These are phyloP conservation scores for Acomys russatus DNA, from an alignment of 2,797 vertebrate species.

Conservation along the genomic window DNA sequence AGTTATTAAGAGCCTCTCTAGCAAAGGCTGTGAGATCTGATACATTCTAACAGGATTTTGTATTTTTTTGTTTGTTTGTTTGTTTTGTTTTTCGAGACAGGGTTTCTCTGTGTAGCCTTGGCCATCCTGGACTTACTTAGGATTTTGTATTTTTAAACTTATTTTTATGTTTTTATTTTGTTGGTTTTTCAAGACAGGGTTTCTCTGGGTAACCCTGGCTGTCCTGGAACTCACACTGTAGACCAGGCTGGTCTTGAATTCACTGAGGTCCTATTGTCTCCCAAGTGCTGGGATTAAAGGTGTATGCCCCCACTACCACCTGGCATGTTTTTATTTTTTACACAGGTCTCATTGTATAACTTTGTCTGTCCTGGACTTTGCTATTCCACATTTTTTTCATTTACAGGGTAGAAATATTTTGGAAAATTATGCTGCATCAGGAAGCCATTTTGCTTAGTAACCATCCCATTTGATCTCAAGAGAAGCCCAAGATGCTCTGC, in stretches of 20 bases:
- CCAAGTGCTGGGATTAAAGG: background rate
- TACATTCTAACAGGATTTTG: background rate
- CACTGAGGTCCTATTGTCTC: background rate
- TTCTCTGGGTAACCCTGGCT: no score
- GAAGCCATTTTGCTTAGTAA: background rate
- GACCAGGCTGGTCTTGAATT: background rate
- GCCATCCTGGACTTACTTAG: no score
- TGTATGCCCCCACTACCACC: background rate
- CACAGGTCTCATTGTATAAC: background rate
- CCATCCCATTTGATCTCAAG: background rate
- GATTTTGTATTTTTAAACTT: no score
- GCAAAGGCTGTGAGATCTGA: background rate
- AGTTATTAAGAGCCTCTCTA: background rate
- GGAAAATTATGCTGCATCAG: slow-evolving; percentile 5
- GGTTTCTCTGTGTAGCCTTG: no score
- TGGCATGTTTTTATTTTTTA: background rate
- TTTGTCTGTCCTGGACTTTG: background rate
- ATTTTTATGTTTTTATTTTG: no score
- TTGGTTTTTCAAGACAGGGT: no score
- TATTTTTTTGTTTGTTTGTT: background rate
- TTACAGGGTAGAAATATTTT: background rate
- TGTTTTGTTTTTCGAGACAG: background rate
- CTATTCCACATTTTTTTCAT: background rate
- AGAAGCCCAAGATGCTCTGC: background rate
- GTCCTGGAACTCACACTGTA: no score